Evolutionary conservation across 1,140 invertebrate genomes (phyloP).

Genomic region (Euura saliciscinereae): DNA sequence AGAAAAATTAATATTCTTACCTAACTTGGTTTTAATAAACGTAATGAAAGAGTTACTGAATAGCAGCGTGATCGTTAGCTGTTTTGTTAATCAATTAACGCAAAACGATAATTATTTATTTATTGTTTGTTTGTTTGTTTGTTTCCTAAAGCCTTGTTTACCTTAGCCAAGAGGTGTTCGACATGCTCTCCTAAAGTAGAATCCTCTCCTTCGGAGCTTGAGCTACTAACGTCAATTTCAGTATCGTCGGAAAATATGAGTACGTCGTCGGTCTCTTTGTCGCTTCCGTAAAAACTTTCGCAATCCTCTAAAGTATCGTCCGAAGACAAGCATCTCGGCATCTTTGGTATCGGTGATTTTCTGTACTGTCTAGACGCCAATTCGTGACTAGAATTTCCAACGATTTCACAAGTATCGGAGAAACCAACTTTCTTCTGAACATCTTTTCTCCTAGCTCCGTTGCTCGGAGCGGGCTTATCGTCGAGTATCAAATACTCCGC

Average conservation of each 20-base stretch:
- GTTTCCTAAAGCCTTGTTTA: slow-evolving; percentile 31
- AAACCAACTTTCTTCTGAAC: slow-evolving; percentile 37
- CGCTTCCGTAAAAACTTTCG: slow-evolving; percentile 69
- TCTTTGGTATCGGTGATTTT: slow-evolving; percentile 36
- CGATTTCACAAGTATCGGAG: slow-evolving; percentile 40
- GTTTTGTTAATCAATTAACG: background rate
- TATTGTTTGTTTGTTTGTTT: no score
- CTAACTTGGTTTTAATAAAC: background rate
- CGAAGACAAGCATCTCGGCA: slow-evolving; percentile 36
- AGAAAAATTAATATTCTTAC: background rate
- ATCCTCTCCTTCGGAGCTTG: slow-evolving; percentile 53
- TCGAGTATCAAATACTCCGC: slow-evolving; percentile 51
- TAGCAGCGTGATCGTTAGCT: background rate
- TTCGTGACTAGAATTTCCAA: slow-evolving; percentile 19
- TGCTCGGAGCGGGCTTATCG: slow-evolving; percentile 23
- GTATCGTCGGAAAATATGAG: slow-evolving; percentile 74
- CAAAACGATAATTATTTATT: background rate
- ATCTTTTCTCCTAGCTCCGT: slow-evolving; percentile 26
- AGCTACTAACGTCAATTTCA: slow-evolving; percentile 56
- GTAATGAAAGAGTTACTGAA: background rate
- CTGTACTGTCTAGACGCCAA: slow-evolving; percentile 28
- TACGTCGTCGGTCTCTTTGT: slow-evolving; percentile 70
- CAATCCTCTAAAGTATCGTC: slow-evolving; percentile 53
- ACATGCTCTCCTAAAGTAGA: slow-evolving; percentile 44
- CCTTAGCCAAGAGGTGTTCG: slow-evolving; percentile 52